Percentiles rank a stretch among this genome's conserved stretches.
These are phyloP conservation scores for Aplochiton taeniatus DNA, from an alignment of 2,797 vertebrate species.

Conservation along the genomic window DNA sequence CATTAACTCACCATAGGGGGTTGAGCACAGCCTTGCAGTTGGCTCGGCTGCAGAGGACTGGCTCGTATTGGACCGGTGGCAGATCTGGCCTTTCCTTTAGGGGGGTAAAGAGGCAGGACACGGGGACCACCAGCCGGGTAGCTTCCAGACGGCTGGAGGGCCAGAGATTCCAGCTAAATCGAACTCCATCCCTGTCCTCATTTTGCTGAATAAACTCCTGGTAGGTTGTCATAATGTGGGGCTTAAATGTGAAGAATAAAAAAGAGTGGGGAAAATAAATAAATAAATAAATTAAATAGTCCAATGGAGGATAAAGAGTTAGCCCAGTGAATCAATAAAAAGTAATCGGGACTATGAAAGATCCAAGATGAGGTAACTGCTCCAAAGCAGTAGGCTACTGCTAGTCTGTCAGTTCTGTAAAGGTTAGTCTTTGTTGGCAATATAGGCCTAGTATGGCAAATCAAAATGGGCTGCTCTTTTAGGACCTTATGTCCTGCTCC, in stretches of 20 bases:
- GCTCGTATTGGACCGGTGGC: conserved; percentile 94
- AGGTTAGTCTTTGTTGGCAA: no score
- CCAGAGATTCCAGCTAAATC: conserved; percentile 99
- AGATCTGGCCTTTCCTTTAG: conserved; percentile 91
- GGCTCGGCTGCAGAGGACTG: conserved; percentile 89
- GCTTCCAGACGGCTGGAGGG: conserved; percentile 94
- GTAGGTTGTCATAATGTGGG: conserved; percentile 84
- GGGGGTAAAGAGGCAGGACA: conserved; percentile 94
- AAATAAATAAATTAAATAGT: no score
- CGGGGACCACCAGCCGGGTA: conserved; percentile 91
- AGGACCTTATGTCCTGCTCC: not conserved
- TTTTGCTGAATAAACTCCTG: conserved; percentile 99
- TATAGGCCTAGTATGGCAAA: no score
- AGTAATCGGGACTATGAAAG: no score
- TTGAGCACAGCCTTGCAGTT: conserved; percentile 96
- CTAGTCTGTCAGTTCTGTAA: not conserved
- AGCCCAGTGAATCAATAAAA: no score
- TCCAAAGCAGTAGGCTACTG: no score
- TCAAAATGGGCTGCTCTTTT: no score
- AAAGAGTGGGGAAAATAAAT: no score
- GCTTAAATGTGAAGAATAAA: conserved; percentile 28
- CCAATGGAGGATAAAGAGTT: no score
- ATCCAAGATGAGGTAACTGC: no score
- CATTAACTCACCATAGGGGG: conserved; percentile 87
- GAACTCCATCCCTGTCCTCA: conserved; percentile 92